Evolutionary conservation across 2,888 invertebrate species (phyloP).

Genomic region (Rhaphigaster nebulosa): DNA sequence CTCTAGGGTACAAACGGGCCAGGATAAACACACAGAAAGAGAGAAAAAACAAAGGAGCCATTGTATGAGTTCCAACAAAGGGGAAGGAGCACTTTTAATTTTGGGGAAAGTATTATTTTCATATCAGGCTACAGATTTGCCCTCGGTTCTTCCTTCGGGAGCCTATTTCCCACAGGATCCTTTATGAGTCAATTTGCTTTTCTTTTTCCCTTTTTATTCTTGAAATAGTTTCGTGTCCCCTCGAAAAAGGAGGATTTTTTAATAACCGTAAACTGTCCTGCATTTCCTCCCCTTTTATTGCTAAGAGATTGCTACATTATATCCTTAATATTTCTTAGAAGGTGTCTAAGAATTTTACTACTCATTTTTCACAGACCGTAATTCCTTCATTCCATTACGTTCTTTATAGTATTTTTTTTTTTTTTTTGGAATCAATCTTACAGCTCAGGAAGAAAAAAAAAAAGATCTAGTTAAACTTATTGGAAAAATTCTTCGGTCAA

Average conservation of each 20-base stretch:
- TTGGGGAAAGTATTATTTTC: slow-evolving; percentile 49
- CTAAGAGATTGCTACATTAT: background rate
- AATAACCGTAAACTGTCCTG: background rate
- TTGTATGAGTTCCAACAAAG: slow-evolving; percentile 30
- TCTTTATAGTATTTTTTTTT: background rate
- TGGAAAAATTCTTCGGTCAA: no score
- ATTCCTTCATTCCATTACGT: background rate
- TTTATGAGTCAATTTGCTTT: slow-evolving; percentile 41
- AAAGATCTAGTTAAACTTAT: no score
- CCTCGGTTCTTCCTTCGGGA: background rate
- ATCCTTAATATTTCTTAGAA: background rate
- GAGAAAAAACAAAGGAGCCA: background rate
- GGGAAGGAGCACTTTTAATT: slow-evolving; percentile 47
- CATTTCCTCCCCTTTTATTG: background rate
- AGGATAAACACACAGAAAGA: slow-evolving; percentile 40
- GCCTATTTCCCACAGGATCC: slow-evolving; percentile 30
- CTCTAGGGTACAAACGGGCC: background rate
- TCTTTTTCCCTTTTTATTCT: slow-evolving; percentile 4
- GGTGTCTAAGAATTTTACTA: background rate
- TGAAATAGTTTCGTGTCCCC: slow-evolving; percentile 22
- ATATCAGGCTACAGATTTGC: slow-evolving; percentile 9
- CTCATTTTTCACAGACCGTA: background rate
- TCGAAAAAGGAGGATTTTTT: background rate
- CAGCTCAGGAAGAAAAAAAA: background rate
- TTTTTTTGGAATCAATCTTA: background rate